Evolutionary conservation across 2,888 invertebrate genomes (phyloP).

Genomic region (Drosophila cognata): DNA sequence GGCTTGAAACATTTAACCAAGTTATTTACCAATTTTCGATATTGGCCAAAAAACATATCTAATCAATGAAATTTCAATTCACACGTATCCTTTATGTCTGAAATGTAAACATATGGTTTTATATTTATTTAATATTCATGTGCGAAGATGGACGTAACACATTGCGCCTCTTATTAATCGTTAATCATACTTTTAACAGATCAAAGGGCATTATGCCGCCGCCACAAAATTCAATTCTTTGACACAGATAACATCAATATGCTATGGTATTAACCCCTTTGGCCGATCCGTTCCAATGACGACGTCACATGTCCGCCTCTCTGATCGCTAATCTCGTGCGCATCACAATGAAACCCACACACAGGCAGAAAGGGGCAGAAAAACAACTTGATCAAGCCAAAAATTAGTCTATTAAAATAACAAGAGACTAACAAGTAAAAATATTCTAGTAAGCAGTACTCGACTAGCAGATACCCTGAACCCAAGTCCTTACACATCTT

Average conservation of each 20-base stretch:
- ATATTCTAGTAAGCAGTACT: background rate
- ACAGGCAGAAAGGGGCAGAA: conserved; percentile 16
- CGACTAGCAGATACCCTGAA: background rate
- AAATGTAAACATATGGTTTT: conserved; percentile 43
- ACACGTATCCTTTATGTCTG: conserved; percentile 20
- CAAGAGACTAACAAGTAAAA: background rate
- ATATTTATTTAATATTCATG: conserved; percentile 33
- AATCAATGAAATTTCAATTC: background rate
- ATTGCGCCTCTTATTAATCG: conserved; percentile 22
- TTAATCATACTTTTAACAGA: conserved; percentile 54
- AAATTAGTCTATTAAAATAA: conserved; percentile 23
- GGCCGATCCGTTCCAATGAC: conserved; percentile 9
- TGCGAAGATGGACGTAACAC: conserved; percentile 18
- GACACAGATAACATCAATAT: conserved; percentile 14
- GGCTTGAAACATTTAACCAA: background rate
- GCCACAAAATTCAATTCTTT: conserved; percentile 1
- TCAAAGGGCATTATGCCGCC: conserved; percentile 47
- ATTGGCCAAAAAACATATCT: background rate
- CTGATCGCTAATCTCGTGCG: conserved; percentile 57
- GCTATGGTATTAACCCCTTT: conserved; percentile 7
- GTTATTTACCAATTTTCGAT: background rate
- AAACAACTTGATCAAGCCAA: conserved; percentile 59
- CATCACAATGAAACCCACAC: conserved; percentile 28
- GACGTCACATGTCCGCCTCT: conserved; percentile 56
- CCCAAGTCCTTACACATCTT: background rate